Evolutionary conservation across 2,113 vertebrate species (phyloP), one percentile per base, ranked within the genome.

Genomic region (Pimephales promelas): DNA sequence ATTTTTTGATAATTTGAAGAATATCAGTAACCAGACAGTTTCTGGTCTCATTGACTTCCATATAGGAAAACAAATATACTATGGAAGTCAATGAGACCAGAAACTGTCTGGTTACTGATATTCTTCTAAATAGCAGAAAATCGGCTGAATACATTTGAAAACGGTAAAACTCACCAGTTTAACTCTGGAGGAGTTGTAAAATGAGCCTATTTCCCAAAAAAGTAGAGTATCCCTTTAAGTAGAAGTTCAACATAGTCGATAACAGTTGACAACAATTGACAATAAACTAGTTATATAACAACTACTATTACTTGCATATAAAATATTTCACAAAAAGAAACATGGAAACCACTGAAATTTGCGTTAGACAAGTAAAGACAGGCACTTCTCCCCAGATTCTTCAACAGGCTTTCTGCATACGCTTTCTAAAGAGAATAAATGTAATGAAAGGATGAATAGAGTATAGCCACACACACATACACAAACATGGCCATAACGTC

Each of bases 381-480:
- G 49, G 73, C 85, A 92, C 87, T 68, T 86, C 11, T 92, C 87
- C 0, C 94, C 92, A 8, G 90, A 93, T 87, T 95, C 94, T 74
- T 94, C 93, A 16, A 94, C 90, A 28, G 93, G 93, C 4, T 47
- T 90, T 18, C 89, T 82, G 64, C 84, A 94, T 79, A 73, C 13
- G 1, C 88, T 89, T n/a, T 92, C 92, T 88, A 47, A 31, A 83
- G 40, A 81, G 13, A 68, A 70, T 18, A 87, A 75, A 85, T 14
- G 57, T 3, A 77, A 10, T n/a, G n/a, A 2, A 81, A 36, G 11
- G 10, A 57, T 36, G 49, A 56, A 68, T 13, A 86, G 5, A 40
- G 3, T 13, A 22, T 61, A 13, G 22, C 10, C 7, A 20, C 8
- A 31, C 20, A 54, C n/a, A 28, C 16, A 52, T 28, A 47, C 0